Evolutionary conservation across 2,113 vertebrate species (phyloP).

Genomic region (Cathartes aura): DNA sequence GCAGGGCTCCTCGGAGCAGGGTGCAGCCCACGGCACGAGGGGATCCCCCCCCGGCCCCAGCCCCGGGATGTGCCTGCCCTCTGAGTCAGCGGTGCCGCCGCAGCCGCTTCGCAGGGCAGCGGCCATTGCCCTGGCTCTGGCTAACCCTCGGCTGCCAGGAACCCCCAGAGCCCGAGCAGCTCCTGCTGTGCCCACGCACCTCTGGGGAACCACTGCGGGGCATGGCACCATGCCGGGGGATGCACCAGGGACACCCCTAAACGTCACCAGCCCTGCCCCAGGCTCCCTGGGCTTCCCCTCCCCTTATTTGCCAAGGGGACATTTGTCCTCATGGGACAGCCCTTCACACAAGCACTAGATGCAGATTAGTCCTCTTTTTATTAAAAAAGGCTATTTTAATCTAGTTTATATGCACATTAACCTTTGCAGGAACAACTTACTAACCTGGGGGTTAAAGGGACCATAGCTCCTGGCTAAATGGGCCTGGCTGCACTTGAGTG

Average conservation of each 20-base stretch:
- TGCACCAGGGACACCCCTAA: neutral
- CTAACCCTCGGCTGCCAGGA: neutral
- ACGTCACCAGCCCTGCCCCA: neutral
- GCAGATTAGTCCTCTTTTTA: neutral
- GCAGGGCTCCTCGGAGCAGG: rapidly evolving
- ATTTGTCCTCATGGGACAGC: neutral
- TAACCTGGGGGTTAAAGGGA: neutral
- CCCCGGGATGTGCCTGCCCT: rapidly evolving
- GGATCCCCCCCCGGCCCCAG: neutral
- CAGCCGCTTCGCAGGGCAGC: neutral
- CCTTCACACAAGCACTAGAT: neutral
- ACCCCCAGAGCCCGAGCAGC: rapidly evolving
- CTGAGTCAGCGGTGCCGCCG: neutral
- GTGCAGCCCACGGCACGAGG: rapidly evolving
- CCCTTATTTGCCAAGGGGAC: neutral
- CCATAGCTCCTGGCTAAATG: neutral
- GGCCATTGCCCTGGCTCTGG: rapidly evolving
- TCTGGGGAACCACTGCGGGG: rapidly evolving
- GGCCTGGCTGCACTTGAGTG: neutral
- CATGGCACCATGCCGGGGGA: rapidly evolving
- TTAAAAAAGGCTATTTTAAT: neutral
- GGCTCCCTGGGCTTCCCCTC: neutral
- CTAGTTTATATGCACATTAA: neutral
- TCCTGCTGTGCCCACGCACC: neutral
- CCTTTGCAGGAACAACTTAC: neutral